Base-by-base conservation (phyloP, 1,140 invertebrate species). In the Diabrotica virgifera region DNA sequence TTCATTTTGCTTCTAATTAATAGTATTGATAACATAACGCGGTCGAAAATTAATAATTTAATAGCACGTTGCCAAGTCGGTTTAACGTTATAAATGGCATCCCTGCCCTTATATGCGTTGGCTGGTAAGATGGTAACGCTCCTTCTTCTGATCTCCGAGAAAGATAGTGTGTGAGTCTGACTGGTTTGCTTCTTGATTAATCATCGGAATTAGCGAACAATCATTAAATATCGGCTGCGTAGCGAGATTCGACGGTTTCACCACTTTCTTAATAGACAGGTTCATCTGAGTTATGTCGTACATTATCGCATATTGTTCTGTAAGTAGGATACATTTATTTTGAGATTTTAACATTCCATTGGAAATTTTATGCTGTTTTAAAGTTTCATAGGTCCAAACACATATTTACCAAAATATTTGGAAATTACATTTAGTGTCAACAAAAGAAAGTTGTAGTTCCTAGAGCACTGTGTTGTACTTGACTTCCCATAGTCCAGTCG, bases 21-120 rank as follows among this genome's bases (percentile, higher is more conserved):
- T 62, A 62, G 52, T 62, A 62, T 53, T 62, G 60, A 62, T 62
- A 62, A 62, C 58, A 59, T 13, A 59, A 59, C 58, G 37, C 58
- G 58, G 36, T 50, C 58, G 40, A 59, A 59, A 59, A 59, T 59
- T 59, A 59, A 59, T 59, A 59, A 59, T 59, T 59, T 59, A 59
- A 59, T 59, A 35, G 38, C 24, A 59, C 40, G 58, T 59, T 59
- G 58, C 58, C 58, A 59, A 59, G 58, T 58, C 5, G 35, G 36
- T 40, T 58, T 58, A 40, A 37, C 38, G 38, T 59, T 38, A 59
- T 50, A 59, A 35, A 59, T 59, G 36, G 58, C 40, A 13, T 54
- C 12, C 52, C 9, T 12, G 12, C 24, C 12, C 40, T 46, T 46
- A n/a, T 46, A n/a, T 46, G 12, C 52, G 9, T 54, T 13, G 52